These are phyloP conservation scores for Elysia chlorotica DNA, from an alignment of 1,140 invertebrate genomes.

Conservation along the genomic window DNA sequence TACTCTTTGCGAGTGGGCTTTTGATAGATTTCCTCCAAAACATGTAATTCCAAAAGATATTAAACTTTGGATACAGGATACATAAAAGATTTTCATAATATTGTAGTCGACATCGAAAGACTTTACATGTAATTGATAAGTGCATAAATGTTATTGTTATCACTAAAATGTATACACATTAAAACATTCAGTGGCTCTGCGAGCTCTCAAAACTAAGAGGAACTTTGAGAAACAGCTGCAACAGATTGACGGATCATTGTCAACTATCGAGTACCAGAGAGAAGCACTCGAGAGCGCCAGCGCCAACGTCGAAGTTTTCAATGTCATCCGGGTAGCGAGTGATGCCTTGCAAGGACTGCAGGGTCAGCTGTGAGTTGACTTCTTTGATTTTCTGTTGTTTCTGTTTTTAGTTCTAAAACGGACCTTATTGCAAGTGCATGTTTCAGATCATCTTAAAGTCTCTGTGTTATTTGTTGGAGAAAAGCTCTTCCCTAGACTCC, in stretches of 20 bases:
- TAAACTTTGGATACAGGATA: background rate
- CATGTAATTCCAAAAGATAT: background rate
- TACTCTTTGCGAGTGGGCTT: too few species aligned
- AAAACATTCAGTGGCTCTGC: slow-evolving; percentile 78
- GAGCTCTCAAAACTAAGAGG: slow-evolving; percentile 98
- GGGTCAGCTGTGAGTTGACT: slow-evolving; percentile 87
- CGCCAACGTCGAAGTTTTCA: slow-evolving; percentile 95
- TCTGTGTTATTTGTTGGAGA: too few species aligned
- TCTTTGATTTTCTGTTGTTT: background rate
- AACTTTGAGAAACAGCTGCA: slow-evolving; percentile 94
- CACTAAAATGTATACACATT: background rate
- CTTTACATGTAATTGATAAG: background rate
- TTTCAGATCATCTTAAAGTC: too few species aligned
- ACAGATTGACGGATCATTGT: slow-evolving; percentile 97
- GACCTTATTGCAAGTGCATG: background rate
- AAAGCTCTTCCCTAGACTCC: too few species aligned
- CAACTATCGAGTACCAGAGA: slow-evolving; percentile 97
- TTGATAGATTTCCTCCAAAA: too few species aligned
- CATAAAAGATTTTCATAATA: background rate
- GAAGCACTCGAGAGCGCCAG: slow-evolving; percentile 98
- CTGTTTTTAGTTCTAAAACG: background rate
- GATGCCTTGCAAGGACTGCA: slow-evolving; percentile 95
- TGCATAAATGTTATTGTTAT: background rate
- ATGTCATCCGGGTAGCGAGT: slow-evolving; percentile 93
- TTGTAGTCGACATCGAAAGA: background rate